These are phyloP conservation scores for Urophycis tenuis DNA, from an alignment of 2,797 vertebrate species.

Conservation along the genomic window DNA sequence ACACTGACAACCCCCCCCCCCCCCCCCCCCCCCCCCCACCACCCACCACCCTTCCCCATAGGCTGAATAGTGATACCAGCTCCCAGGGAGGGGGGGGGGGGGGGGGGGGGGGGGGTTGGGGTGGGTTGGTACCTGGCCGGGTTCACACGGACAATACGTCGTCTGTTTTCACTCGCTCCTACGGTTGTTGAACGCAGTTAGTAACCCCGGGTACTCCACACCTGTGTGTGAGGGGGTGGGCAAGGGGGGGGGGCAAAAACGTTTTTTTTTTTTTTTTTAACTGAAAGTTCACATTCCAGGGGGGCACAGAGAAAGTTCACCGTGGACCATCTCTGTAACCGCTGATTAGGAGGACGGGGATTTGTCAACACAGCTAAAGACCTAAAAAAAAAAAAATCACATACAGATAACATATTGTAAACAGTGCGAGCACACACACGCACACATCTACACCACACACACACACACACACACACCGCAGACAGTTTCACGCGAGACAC, in stretches of 20 bases:
- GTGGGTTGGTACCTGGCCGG: background rate
- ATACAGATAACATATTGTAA: background rate
- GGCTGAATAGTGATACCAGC: background rate
- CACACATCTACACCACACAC: background rate
- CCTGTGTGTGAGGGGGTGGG: background rate
- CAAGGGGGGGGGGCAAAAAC: too few relatives aligned
- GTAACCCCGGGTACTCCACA: background rate
- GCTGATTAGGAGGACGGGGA: background rate
- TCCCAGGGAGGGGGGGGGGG: background rate
- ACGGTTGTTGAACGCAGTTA: background rate
- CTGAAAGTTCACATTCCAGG: background rate
- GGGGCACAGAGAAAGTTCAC: background rate
- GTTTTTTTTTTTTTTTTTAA: background rate
- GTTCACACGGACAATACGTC: background rate
- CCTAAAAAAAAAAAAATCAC: background rate
- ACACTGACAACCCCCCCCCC: too few relatives aligned
- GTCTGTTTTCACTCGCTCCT: background rate
- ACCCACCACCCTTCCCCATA: too few relatives aligned
- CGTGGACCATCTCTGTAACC: background rate
- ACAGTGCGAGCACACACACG: background rate
- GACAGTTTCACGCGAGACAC: constrained; percentile 16
- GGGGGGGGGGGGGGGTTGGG: too few relatives aligned
- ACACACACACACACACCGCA: background rate
- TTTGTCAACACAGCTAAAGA: background rate
- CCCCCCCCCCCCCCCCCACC: too few relatives aligned